Evolutionary conservation across 2,888 invertebrate species (phyloP).

Genomic region (Acanthosoma haemorrhoidale): DNA sequence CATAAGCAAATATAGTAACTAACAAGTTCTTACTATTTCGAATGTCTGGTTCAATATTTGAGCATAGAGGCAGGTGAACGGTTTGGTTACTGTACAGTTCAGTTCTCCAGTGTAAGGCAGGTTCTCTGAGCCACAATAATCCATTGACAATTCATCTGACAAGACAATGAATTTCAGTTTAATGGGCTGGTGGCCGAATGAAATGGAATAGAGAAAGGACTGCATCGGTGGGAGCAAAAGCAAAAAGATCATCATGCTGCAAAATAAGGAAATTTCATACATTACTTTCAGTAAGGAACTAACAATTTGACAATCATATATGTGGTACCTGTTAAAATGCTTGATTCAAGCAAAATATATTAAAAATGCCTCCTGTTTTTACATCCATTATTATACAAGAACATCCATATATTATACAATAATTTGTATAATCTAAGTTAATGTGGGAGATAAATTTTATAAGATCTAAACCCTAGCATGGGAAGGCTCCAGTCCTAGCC

Average conservation of each 20-base stretch:
- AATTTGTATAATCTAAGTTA: no score
- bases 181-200: conserved; percentile 79
- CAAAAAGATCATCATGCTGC: conserved; percentile 74
- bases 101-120: not conserved
- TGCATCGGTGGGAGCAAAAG: conserved; percentile 79
- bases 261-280: no score
- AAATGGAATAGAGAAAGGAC: conserved; percentile 78
- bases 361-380: no score
- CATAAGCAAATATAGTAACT: not conserved
- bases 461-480: no score
- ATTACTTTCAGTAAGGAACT: no score
- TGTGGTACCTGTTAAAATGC: no score
- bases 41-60: conserved; percentile 26
- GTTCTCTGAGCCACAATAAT: not conserved
- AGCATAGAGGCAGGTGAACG: conserved; percentile 34
- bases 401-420: no score
- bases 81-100: conserved; percentile 31
- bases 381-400: no score
- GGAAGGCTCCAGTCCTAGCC: no score
- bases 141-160: conserved; percentile 64
- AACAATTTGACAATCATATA: no score
- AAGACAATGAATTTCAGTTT: conserved; percentile 71
- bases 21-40: conserved; percentile 30
- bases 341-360: no score
- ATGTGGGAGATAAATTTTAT: no score